Conservation (phyloP, 2,113 vertebrate genomes). For the Psephotus haematonotus region DNA sequence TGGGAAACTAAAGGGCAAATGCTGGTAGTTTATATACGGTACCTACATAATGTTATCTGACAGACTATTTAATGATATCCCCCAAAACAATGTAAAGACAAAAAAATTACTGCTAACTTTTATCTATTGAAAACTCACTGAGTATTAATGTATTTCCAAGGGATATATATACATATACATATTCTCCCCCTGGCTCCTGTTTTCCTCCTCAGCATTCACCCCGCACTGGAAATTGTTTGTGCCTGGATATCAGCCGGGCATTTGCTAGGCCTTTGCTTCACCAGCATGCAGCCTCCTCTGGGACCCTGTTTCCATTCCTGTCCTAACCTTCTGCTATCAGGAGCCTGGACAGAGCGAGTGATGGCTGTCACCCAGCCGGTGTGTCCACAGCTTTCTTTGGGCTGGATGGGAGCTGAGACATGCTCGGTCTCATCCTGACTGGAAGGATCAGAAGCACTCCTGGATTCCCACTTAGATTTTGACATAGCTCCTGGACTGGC, state of each 20-base stretch:
- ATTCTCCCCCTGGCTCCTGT: neutral
- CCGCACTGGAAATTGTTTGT: neutral
- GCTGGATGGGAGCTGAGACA: neutral
- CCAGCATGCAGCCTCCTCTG: neutral
- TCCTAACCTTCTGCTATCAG: neutral
- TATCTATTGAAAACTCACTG: neutral
- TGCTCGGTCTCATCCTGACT: neutral
- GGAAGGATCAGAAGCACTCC: neutral
- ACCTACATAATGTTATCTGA: neutral
- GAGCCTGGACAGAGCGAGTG: neutral
- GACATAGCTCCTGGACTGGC: neutral
- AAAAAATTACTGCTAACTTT: neutral
- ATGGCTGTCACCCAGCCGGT: fast-evolving
- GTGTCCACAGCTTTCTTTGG: neutral
- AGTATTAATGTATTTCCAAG: neutral
- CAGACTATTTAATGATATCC: neutral
- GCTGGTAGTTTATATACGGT: neutral
- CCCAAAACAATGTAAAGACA: neutral
- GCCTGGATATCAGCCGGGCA: too few relatives aligned
- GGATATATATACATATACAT: neutral
- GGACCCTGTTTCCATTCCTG: neutral
- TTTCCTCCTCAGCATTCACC: neutral
- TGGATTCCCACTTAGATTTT: neutral
- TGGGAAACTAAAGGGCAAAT: neutral
- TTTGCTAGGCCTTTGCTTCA: neutral